These are phyloP conservation scores for Tryphoninae sp. DNA, from an alignment of 2,888 invertebrate genomes.

Conservation along the genomic window DNA sequence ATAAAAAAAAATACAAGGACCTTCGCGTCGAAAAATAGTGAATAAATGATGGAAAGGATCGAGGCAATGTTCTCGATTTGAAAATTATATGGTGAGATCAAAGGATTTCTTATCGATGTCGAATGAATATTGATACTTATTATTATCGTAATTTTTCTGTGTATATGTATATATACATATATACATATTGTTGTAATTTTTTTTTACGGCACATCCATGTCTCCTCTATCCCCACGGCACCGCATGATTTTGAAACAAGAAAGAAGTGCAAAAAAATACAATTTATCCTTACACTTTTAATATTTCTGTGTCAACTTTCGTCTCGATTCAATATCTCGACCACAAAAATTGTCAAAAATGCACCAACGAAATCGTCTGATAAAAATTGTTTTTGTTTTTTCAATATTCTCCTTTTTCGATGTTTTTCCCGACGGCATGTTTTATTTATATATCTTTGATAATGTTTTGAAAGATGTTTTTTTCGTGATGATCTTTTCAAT, in stretches of 20 bases:
- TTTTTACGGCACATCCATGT: conserved; percentile 80
- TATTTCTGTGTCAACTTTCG: conserved; percentile 12
- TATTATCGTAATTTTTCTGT: conserved; percentile 29
- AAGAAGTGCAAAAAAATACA: neutral
- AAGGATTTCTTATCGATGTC: conserved; percentile 68
- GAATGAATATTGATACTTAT: conserved; percentile 66
- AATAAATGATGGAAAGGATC: conserved; percentile 28
- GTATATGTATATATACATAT: conserved; percentile 61
- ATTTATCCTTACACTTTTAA: conserved; percentile 12
- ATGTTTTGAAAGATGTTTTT: conserved; percentile 8
- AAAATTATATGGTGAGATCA: conserved; percentile 65
- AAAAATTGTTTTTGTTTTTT: neutral
- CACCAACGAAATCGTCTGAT: neutral
- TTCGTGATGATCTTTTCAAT: conserved; percentile 10
- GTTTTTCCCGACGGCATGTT: neutral
- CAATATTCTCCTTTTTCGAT: neutral
- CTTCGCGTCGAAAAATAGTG: conserved; percentile 8
- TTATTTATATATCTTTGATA: neutral
- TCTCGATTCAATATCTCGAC: neutral
- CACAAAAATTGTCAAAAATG: neutral
- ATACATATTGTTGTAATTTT: conserved; percentile 63
- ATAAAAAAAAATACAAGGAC: conserved; percentile 14
- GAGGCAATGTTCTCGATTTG: conserved; percentile 28
- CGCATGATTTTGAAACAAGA: conserved; percentile 72
- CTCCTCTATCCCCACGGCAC: conserved; percentile 79